Base-by-base conservation (phyloP, 2,888 invertebrate species). In the Kryphioiulus occultus region DNA sequence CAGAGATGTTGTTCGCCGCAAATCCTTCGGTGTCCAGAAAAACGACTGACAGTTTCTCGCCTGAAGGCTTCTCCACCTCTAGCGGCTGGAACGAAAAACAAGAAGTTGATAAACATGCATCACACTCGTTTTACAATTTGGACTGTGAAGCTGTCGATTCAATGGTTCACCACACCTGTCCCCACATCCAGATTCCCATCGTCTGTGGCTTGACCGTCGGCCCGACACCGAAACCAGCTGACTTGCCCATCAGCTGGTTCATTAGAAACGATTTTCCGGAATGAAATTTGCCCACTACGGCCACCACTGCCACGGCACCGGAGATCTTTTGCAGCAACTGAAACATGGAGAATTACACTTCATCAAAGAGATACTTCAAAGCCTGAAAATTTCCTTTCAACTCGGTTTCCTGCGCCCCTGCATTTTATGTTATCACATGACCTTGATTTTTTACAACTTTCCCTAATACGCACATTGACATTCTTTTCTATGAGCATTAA, bases 171-270 rank as follows among this genome's bases (percentile, higher is more conserved):
- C 22, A 10, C 88, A 90, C 90, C 88, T 89, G 88, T 83, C 90
- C 90, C 90, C 90, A 90, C 89, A 90, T 89, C 90, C 90, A 90
- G 22, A 90, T 90, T 15, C 90, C 90, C 90, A 90, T 90, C 10
- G 90, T 90, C 85, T 89, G 88, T 0, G 90, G 90, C 59, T 87
- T 87, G 2, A 90, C 89, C n/a, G 89, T 87, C n/a, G 89, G 89
- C 4, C 90, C 90, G 26, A 90, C 88, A 17, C 90, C 90, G 86
- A 90, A 90, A 19, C 90, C 90, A 39, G 86, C 87, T 26, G 89
- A 87, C 87, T 90, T 90, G 15, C 89, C 88, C 90, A 90, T 90
- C 83, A 90, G 68, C 85, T 90, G 90, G 85, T 90, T 90, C 89
- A 90, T 89, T 4, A 90, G 86, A 85, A 89, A 90, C 19, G 90